Conservation (phyloP, 2,797 vertebrate species). For the Antrozous pallidus region DNA sequence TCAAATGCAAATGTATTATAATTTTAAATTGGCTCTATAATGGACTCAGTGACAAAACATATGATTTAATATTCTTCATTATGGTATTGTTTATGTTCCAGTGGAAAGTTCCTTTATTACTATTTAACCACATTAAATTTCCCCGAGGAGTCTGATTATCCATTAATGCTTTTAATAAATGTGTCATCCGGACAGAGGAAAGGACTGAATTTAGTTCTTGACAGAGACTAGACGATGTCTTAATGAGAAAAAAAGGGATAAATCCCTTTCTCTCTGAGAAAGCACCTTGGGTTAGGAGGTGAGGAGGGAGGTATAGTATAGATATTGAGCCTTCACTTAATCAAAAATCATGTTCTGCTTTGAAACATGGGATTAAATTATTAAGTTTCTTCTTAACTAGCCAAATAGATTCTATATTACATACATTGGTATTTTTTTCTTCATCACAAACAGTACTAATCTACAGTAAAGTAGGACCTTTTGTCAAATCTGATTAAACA, state of each 20-base stretch:
- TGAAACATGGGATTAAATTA: neutral
- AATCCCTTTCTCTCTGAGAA: neutral
- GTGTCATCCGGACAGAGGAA: conserved; percentile 30
- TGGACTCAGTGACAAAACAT: conserved; percentile 73
- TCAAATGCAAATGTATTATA: conserved; percentile 75
- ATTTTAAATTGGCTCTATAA: conserved; percentile 75
- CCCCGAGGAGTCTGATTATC: conserved; percentile 65
- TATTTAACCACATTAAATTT: conserved; percentile 74
- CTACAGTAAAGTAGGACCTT: neutral
- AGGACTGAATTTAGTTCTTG: conserved; percentile 46
- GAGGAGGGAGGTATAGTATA: neutral
- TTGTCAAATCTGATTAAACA: conserved; percentile 31
- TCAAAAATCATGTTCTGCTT: neutral
- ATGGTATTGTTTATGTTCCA: conserved; percentile 73
- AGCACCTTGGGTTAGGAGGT: neutral
- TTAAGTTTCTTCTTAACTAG: conserved; percentile 4
- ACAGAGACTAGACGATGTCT: neutral
- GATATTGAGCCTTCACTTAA: neutral
- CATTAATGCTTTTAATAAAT: conserved; percentile 70
- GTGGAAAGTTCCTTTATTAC: conserved; percentile 69
- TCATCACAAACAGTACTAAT: neutral
- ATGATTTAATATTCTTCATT: conserved; percentile 79
- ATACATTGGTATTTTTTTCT: neutral
- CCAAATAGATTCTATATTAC: neutral
- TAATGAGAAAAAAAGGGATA: neutral